Conservation (phyloP, 2,113 vertebrate genomes). For the Origma solitaria region DNA sequence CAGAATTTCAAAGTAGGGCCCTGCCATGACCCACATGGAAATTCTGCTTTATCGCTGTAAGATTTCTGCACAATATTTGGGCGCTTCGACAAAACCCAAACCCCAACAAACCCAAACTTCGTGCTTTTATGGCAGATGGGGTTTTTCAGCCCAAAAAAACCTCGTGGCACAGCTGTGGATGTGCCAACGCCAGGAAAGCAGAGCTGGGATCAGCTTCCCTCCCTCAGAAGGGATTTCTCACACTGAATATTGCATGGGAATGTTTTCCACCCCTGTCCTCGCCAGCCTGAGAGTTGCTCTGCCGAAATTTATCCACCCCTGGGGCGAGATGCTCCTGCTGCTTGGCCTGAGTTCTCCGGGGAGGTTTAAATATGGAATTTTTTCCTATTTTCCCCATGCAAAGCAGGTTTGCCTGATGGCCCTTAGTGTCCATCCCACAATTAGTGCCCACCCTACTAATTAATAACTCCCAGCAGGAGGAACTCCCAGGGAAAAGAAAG, state of each 20-base stretch:
- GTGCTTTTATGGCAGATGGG: neutral
- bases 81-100: neutral
- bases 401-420: neutral
- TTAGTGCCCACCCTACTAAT: neutral
- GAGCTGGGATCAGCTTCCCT: neutral
- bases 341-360: neutral
- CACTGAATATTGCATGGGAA: neutral
- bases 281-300: neutral
- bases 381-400: neutral
- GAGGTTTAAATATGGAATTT: neutral
- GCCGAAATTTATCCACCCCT: neutral
- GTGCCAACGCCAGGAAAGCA: neutral
- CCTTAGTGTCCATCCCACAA: neutral
- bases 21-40: neutral
- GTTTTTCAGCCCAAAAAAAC: neutral
- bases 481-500: neutral
- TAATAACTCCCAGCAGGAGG: neutral
- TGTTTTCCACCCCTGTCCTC: neutral
- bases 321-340: neutral
- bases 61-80: neutral
- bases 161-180: neutral
- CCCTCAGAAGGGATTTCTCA: neutral
- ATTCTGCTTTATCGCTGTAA: neutral
- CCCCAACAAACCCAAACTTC: neutral
- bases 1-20: neutral